A percentile compares a stretch with the other conserved stretches of the same genome.
Conservation (phyloP, 2,888 invertebrate species). For the Metallyticus violacea region DNA sequence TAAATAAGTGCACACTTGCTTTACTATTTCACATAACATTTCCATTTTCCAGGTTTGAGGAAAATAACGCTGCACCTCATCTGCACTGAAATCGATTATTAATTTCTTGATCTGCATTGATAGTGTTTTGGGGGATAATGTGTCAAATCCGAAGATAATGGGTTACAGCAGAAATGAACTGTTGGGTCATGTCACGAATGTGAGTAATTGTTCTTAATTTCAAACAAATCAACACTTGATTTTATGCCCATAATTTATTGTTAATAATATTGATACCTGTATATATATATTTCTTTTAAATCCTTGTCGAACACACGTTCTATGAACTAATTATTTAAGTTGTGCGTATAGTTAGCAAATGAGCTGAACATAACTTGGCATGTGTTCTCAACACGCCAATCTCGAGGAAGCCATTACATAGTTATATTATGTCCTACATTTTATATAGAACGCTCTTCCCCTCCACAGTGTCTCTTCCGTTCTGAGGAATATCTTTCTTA, state of each 20-base stretch:
- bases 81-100: too few species aligned
- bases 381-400: background rate
- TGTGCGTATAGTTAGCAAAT: slow-evolving; percentile 9
- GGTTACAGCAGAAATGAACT: background rate
- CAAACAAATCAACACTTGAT: background rate
- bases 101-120: background rate
- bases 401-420: background rate
- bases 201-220: background rate
- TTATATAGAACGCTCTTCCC: background rate
- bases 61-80: background rate
- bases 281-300: background rate
- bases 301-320: background rate
- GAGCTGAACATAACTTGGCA: background rate
- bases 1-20: background rate
- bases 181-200: background rate
- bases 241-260: background rate
- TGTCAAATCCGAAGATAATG: background rate
- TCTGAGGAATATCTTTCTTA: background rate
- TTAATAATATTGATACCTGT: background rate
- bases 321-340: background rate
- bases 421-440: background rate
- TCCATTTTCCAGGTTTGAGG: background rate
- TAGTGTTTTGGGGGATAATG: background rate
- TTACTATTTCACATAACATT: background rate
- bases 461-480: background rate